A percentile compares a stretch with the other conserved stretches of the same genome.
These are phyloP conservation scores for Telmatherina bonti DNA, from an alignment of 2,797 vertebrate genomes.

Conservation along the genomic window DNA sequence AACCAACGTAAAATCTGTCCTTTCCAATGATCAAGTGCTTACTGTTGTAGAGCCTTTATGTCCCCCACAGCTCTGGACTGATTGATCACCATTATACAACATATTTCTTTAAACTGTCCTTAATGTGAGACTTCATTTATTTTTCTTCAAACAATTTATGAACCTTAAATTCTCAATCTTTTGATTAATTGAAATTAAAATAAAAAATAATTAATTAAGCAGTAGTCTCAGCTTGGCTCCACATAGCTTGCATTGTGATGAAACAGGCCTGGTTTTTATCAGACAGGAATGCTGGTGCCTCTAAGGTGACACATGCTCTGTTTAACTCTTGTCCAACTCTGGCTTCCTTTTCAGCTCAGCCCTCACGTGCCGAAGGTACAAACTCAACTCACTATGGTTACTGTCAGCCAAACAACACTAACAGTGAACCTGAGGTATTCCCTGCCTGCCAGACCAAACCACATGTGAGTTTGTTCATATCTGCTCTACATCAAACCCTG, in stretches of 20 bases:
- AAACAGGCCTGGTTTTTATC: conserved; percentile 60
- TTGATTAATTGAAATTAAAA: conserved; percentile 27
- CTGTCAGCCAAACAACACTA: conserved; percentile 74
- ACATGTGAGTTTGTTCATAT: conserved; percentile 42
- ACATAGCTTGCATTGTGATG: conserved; percentile 17
- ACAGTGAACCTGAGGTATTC: conserved; percentile 27
- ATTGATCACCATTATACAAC: background rate
- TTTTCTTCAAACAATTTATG: background rate
- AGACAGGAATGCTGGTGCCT: conserved; percentile 52
- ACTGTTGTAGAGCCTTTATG: background rate
- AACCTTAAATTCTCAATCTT: background rate
- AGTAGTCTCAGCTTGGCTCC: conserved; percentile 41
- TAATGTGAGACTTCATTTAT: background rate
- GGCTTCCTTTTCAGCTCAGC: conserved; percentile 48
- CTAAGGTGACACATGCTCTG: conserved; percentile 53
- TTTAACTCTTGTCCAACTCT: conserved; percentile 51
- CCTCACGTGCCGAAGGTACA: conserved; percentile 68
- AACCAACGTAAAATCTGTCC: background rate
- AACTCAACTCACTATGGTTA: conserved; percentile 73
- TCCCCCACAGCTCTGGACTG: background rate
- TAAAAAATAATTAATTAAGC: conserved; percentile 1
- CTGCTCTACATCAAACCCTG: conserved; percentile 64
- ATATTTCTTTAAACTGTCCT: background rate
- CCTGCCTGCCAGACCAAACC: conserved; percentile 54
- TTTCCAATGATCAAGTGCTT: background rate